Conservation (phyloP, 1,140 invertebrate species). For the Calephelis virginiensis region DNA sequence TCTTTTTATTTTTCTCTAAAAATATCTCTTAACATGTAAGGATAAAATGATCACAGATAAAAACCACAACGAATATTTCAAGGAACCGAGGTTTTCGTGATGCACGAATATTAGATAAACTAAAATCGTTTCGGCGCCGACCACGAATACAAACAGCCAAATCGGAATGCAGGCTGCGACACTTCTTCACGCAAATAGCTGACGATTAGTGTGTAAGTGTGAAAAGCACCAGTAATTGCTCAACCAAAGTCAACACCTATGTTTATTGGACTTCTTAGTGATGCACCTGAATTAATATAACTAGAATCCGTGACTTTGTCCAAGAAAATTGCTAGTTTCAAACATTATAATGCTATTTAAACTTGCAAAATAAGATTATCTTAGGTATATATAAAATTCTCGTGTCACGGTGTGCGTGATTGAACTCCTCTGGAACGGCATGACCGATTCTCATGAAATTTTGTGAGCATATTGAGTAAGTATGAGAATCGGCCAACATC, state of each 20-base stretch:
- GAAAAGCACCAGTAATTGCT: conserved; percentile 53
- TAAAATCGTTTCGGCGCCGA: conserved; percentile 12
- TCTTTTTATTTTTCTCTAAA: background rate
- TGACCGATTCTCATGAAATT: too few relatives aligned
- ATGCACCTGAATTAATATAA: conserved; percentile 13
- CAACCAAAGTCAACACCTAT: conserved; percentile 3
- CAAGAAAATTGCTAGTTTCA: background rate
- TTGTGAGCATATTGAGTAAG: too few relatives aligned
- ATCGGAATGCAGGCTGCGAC: conserved; percentile 35
- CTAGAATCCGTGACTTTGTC: conserved; percentile 7
- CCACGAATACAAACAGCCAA: conserved; percentile 5
- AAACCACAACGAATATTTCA: background rate
- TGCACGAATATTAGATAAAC: conserved; percentile 20
- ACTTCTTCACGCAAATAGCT: conserved; percentile 38
- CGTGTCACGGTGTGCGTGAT: too few relatives aligned
- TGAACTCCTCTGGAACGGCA: too few relatives aligned
- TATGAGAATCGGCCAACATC: too few relatives aligned
- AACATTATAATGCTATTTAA: too few relatives aligned
- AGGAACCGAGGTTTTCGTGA: conserved; percentile 6
- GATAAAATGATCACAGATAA: background rate
- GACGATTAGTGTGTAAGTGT: conserved; percentile 47
- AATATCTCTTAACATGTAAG: background rate
- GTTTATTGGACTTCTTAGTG: conserved; percentile 6
- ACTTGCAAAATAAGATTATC: too few relatives aligned
- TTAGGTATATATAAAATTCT: too few relatives aligned